A percentile compares a stretch with the other conserved stretches of the same genome.
phyloP scores from a whole-genome alignment of 2,888 invertebrate genomes.

The Graphium colonna region DNA sequence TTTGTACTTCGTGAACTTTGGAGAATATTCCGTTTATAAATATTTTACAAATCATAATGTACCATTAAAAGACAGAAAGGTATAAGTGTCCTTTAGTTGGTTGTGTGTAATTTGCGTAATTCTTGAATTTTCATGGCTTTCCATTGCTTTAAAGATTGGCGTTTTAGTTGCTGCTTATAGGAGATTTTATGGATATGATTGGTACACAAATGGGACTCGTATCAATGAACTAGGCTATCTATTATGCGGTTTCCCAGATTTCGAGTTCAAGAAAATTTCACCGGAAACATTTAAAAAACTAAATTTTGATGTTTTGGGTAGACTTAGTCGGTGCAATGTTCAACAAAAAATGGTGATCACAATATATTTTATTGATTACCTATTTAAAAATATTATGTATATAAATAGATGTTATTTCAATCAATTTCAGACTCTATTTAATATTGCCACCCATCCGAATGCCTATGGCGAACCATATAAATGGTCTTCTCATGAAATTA shows the following conservation, averaged over 20 bases:
- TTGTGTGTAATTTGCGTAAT: too few relatives aligned
- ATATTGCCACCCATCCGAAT: slow-evolving; percentile 53
- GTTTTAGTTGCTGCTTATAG: slow-evolving; percentile 60
- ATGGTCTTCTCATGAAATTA: slow-evolving; percentile 67
- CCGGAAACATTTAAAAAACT: slow-evolving; percentile 54
- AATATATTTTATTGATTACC: background rate
- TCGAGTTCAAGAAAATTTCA: slow-evolving; percentile 51
- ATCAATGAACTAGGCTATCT: slow-evolving; percentile 64
- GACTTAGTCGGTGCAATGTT: slow-evolving; percentile 47
- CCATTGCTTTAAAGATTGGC: slow-evolving; percentile 45
- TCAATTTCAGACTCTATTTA: slow-evolving; percentile 53
- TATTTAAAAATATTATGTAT: too few relatives aligned
- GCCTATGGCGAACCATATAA: slow-evolving; percentile 63
- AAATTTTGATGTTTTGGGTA: slow-evolving; percentile 47
- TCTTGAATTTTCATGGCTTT: background rate
- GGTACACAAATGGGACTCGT: slow-evolving; percentile 52
- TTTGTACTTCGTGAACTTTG: slow-evolving; percentile 66
- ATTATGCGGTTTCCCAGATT: slow-evolving; percentile 62
- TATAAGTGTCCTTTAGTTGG: slow-evolving; percentile 25
- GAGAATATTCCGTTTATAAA: slow-evolving; percentile 57
- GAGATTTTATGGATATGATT: slow-evolving; percentile 57
- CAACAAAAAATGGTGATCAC: slow-evolving; percentile 53
- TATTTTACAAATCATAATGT: slow-evolving; percentile 51
- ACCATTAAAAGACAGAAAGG: slow-evolving; percentile 58
- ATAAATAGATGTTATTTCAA: too few relatives aligned